Evolutionary conservation across 2,797 vertebrate species (phyloP).

Genomic region (Rhinichthys osculus): DNA sequence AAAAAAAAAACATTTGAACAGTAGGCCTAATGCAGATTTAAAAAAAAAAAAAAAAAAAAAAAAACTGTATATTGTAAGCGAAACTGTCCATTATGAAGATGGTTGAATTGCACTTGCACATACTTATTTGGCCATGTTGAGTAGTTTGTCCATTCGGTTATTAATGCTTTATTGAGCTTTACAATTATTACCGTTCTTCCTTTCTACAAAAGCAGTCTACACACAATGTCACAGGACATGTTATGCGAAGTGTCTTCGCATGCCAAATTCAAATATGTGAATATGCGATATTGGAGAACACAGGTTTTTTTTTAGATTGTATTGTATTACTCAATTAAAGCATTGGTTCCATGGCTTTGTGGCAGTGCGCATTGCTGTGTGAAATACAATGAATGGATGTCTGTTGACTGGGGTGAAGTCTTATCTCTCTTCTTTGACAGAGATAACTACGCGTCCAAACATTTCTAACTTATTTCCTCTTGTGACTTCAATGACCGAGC

Average conservation of each 20-base stretch:
- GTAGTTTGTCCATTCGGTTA: neutral
- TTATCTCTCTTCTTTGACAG: neutral
- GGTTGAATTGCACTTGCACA: neutral
- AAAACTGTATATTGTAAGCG: neutral
- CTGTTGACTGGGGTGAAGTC: neutral
- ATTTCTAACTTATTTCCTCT: neutral
- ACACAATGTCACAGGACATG: neutral
- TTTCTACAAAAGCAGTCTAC: neutral
- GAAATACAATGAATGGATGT: neutral
- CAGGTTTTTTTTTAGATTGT: neutral
- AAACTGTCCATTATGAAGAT: neutral
- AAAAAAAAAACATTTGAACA: too few species aligned
- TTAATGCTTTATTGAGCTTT: neutral
- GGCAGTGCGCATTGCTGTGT: neutral
- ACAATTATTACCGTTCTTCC: neutral
- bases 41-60: too few species aligned
- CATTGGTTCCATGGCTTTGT: neutral
- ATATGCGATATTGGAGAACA: neutral
- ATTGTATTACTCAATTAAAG: neutral
- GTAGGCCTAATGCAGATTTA: too few species aligned
- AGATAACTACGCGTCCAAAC: neutral
- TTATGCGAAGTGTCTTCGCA: neutral
- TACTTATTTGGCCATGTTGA: neutral
- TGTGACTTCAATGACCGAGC: neutral
- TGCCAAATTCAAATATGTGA: neutral